Evolutionary conservation across 2,888 invertebrate species (phyloP).

Genomic region (Orthosia gothica): DNA sequence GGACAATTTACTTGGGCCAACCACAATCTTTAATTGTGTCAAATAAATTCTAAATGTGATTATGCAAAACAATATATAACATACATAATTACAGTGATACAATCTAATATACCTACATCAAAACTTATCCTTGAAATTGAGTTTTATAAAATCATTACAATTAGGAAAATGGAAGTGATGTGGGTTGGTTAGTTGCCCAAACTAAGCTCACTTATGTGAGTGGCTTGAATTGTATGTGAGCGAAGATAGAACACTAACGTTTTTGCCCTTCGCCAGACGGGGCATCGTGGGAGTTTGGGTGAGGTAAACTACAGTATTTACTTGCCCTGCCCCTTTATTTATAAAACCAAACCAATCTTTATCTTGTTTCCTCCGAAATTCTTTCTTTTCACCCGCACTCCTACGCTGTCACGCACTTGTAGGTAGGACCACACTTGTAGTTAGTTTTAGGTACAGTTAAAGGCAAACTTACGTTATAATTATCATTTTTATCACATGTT

Average conservation of each 20-base stretch:
- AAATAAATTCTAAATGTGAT: no score
- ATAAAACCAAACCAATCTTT: conserved; percentile 25
- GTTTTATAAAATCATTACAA: not conserved
- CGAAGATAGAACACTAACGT: conserved; percentile 20
- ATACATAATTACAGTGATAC: no score
- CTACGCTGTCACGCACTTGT: conserved; percentile 42
- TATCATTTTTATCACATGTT: no score
- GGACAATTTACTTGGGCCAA: not conserved
- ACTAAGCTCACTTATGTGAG: not conserved
- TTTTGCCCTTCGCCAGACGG: conserved; percentile 48
- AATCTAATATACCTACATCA: not conserved
- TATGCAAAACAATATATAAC: no score
- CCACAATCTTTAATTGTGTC: not conserved
- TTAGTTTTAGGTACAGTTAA: conserved; percentile 22
- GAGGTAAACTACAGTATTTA: conserved; percentile 41
- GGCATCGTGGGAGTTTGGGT: conserved; percentile 54
- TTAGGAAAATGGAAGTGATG: conserved; percentile 2
- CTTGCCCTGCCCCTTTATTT: conserved; percentile 36
- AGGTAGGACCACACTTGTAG: conserved; percentile 42
- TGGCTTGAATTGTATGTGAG: conserved; percentile 8
- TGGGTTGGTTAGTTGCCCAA: conserved; percentile 2
- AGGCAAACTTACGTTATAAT: not conserved
- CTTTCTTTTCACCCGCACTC: conserved; percentile 46
- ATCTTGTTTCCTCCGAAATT: conserved; percentile 23
- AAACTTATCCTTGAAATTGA: not conserved